Evolutionary conservation across 1,140 invertebrate genomes (phyloP).

Genomic region (Zaprionus taronus): DNA sequence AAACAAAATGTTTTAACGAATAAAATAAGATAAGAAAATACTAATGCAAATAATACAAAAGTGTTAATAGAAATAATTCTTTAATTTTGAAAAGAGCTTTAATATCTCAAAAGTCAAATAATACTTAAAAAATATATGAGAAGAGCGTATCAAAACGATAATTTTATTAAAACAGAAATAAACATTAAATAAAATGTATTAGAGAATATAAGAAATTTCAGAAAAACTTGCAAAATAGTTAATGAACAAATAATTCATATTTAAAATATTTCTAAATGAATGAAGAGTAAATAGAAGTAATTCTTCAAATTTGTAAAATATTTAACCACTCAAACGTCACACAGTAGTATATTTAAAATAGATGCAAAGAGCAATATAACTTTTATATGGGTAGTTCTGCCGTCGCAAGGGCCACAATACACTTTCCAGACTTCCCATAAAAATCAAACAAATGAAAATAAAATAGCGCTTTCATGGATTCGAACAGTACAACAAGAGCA

Average conservation of each 20-base stretch:
- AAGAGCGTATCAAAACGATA: too few species aligned
- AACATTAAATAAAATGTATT: too few species aligned
- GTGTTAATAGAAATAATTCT: too few species aligned
- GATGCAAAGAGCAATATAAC: neutral
- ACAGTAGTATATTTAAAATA: neutral
- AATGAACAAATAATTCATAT: too few species aligned
- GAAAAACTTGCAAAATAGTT: too few species aligned
- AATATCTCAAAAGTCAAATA: too few species aligned
- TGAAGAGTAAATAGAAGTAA: neutral
- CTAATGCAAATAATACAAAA: too few species aligned
- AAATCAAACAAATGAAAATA: constrained; percentile 27
- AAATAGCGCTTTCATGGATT: constrained; percentile 10
- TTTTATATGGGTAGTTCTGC: neutral
- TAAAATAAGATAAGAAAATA: neutral
- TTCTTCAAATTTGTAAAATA: neutral
- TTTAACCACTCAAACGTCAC: neutral
- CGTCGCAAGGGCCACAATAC: neutral
- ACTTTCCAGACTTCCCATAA: neutral
- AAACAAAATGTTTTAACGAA: neutral
- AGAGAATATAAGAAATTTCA: too few species aligned
- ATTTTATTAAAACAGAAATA: too few species aligned
- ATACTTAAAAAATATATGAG: too few species aligned
- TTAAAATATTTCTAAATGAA: too few species aligned
- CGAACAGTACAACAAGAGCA: constrained; percentile 7
- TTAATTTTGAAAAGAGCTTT: too few species aligned